Evolutionary conservation across 2,113 vertebrate genomes (phyloP), one percentile per base, ranked within the genome.

Genomic region (Emydura subglobosa): DNA sequence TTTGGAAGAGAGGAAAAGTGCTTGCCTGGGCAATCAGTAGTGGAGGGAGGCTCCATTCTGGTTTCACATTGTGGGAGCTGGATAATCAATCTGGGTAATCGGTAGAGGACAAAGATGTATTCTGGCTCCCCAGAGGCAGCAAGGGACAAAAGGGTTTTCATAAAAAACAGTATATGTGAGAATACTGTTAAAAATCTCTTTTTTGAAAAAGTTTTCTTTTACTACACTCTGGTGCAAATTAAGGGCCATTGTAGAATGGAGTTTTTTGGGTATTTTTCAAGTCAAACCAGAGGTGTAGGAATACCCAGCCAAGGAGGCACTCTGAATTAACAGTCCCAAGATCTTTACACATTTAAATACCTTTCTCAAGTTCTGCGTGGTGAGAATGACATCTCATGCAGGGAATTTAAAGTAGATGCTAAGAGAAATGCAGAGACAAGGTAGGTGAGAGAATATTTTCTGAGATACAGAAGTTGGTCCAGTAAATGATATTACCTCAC

Each of bases 331-430:
- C 19, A 57, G 50, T 84, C 91, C 80, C 91, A 53, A 87, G 85
- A 42, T 78, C 54, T 96, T 96, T 79, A 65, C 34, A 65, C 13
- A 34, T 65, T 65, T 65, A 55, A 95, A 89, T 49, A 68, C 1
- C 5, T 91, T 97, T 97, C 95, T 86, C 95, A 95, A 87, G 61
- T 96, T 91, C 55, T 86, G 61, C 49, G 92, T n/a, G 82, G 95
- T 94, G 95, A 96, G 94, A 97, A 96, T 96, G 96, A 91, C 96
- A 94, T 91, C 94, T 61, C 86, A 94, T 88, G 94, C 90, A 96
- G 55, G 39, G 83, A 44, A n/a, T 84, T 80, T 61, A 82, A 89
- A 90, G 5, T 87, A 94, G 85, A 94, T 4, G 0, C 78, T 84
- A 82, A 89, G 76, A 94, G 80, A 68, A 68, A 68, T 68, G 34